A percentile compares a stretch with the other conserved stretches of the same genome.
phyloP scores from a whole-genome alignment of 2,888 invertebrate genomes.

The Drosophila macrospina region DNA sequence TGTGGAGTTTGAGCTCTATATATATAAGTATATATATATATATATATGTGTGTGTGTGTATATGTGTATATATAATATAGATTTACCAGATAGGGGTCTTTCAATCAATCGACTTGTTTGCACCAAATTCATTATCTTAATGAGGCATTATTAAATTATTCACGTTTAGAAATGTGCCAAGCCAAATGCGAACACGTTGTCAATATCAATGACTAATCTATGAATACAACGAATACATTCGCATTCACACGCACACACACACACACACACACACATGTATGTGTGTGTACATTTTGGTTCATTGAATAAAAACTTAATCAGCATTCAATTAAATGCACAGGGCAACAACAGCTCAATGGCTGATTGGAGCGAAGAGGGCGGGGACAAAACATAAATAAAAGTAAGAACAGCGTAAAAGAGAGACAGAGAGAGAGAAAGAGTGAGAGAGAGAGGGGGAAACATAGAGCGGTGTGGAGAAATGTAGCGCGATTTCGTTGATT shows the following conservation, averaged over 20 bases:
- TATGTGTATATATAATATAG: not conserved
- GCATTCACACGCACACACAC: constrained; percentile 3
- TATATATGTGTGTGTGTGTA: not conserved
- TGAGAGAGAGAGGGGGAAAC: not conserved
- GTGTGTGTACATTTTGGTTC: constrained; percentile 61
- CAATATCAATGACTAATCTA: constrained; percentile 76
- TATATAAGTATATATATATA: not conserved
- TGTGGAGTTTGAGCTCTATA: too few relatives aligned
- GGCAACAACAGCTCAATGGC: constrained; percentile 15
- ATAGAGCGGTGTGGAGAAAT: constrained; percentile 1
- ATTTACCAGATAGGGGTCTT: constrained; percentile 14
- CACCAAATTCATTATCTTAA: constrained; percentile 79
- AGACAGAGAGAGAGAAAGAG: not conserved
- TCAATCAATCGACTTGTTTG: constrained; percentile 58
- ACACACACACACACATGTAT: constrained; percentile 13
- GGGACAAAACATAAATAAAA: not conserved
- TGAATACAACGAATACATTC: constrained; percentile 26
- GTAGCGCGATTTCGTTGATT: constrained; percentile 70
- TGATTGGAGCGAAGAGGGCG: not conserved
- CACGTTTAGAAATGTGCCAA: constrained; percentile 73
- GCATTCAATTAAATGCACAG: constrained; percentile 78
- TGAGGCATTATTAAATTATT: constrained; percentile 80
- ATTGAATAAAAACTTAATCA: constrained; percentile 78
- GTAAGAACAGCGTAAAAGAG: not conserved
- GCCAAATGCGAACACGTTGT: constrained; percentile 48